A percentile compares a stretch with the other conserved stretches of the same genome.
These are phyloP conservation scores for Coracopsis vasa DNA, from an alignment of 2,113 vertebrate genomes.

Conservation along the genomic window DNA sequence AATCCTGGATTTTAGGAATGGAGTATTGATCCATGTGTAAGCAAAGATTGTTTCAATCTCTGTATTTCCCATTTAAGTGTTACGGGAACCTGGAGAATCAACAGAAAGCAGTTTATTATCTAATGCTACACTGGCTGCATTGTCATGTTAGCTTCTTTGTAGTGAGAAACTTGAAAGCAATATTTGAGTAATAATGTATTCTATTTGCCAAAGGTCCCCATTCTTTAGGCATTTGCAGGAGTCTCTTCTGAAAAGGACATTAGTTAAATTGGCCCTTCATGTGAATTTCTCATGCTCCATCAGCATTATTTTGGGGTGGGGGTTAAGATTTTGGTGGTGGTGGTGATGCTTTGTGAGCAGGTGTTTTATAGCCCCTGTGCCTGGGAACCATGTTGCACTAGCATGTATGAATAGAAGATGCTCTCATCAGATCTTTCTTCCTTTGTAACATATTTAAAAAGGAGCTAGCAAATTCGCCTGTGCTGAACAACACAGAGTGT, in stretches of 20 bases:
- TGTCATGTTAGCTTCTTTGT: neutral
- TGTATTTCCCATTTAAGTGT: neutral
- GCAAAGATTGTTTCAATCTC: constrained; percentile 19
- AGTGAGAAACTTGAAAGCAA: neutral
- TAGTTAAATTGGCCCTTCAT: neutral
- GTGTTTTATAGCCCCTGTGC: neutral
- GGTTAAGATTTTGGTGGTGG: neutral
- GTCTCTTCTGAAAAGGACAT: neutral
- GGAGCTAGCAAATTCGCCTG: neutral
- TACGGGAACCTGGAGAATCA: neutral
- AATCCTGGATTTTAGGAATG: neutral
- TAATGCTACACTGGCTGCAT: neutral
- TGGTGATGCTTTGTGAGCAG: neutral
- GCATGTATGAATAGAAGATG: neutral
- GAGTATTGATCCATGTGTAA: constrained; percentile 4
- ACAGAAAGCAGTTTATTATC: neutral
- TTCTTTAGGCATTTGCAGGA: neutral
- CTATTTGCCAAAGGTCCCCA: neutral
- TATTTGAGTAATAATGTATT: neutral
- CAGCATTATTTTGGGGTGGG: neutral
- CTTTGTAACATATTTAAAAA: neutral
- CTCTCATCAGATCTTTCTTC: neutral
- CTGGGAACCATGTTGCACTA: neutral
- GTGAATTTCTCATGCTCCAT: neutral
- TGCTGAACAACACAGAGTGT: neutral